Evolutionary conservation across 2,113 vertebrate species (phyloP), one percentile per base, ranked within the genome.

Genomic region (Neomonachus schauinslandi): DNA sequence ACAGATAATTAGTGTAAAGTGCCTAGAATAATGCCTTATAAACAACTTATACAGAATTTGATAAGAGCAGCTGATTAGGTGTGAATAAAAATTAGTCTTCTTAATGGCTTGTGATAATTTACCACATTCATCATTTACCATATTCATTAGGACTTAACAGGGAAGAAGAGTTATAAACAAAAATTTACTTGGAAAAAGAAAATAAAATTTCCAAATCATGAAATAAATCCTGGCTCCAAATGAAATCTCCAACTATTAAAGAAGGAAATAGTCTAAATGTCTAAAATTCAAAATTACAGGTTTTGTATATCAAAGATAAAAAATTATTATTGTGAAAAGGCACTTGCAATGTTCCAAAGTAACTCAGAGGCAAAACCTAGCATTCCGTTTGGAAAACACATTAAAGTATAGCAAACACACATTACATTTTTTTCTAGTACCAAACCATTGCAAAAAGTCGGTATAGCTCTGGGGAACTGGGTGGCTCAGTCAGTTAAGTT

Each of bases 41-140:
- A 89, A 21, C 51, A 94, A 24, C 63, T 82, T 7, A 53, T 14
- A 42, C 14, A 89, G 28, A 16, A 13, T 77, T 95, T 95, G 28
- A 22, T 90, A 65, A 84, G 28, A 84, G 19, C 31, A 63, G 46
- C 6, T 67, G 79, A 90, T 57, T 22, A 90, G 42, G 28, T 65
- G 3, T 90, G 28, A 84, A 55, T 74, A 74, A 90, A 94, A 88
- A 87, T 49, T 67, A 69, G n/a, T 89, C 46, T 80, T 80, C 89
- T 61, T 90, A 42, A n/a, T 71, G n/a, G 15, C 28, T 84, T 90
- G 67, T 67, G 46, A 57, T 83, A 28, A 67, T 55, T 67, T 76
- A 36, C 11, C 7, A 19, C 63, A 46, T 65, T 90, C 67, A 46
- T 76, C 28, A 77, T 55, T 49, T 67, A 46, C 5, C 15, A 13